These are phyloP conservation scores for Drosophila cardini DNA, from an alignment of 1,140 invertebrate species.

Conservation along the genomic window DNA sequence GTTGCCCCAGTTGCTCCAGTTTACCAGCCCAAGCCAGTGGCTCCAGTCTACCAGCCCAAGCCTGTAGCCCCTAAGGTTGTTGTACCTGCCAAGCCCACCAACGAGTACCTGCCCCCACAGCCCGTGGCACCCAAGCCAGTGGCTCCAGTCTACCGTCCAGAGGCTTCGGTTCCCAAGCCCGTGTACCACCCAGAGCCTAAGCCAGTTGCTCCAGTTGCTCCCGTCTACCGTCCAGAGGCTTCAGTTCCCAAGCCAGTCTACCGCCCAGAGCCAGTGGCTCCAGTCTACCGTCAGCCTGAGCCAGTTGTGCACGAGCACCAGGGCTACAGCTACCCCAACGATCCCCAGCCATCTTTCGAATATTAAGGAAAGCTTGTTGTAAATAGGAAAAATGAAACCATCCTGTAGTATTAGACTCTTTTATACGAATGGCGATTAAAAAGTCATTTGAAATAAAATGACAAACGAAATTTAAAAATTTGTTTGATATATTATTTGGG, in stretches of 20 bases:
- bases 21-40: conserved; percentile 16
- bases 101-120: conserved; percentile 33
- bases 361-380: conserved; percentile 60
- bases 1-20: conserved; percentile 18
- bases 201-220: conserved; percentile 27
- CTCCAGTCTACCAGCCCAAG: conserved; percentile 20
- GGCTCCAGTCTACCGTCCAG: conserved; percentile 4
- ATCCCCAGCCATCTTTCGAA: conserved; percentile 76
- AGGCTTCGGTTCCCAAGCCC: conserved; percentile 14
- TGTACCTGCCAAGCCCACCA: conserved; percentile 16
- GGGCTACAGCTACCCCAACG: conserved; percentile 80
- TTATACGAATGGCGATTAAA: conserved; percentile 48
- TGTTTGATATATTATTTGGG: neutral
- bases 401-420: conserved; percentile 74
- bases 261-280: conserved; percentile 19
- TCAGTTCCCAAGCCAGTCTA: conserved; percentile 13
- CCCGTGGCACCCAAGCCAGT: conserved; percentile 23
- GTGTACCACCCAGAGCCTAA: conserved; percentile 37
- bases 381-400: conserved; percentile 52
- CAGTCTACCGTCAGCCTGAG: conserved; percentile 21
- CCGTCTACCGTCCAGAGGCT: conserved; percentile 10
- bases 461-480: conserved; percentile 47
- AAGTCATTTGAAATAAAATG: conserved; percentile 45
- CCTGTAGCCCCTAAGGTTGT: conserved; percentile 20
- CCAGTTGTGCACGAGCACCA: conserved; percentile 25